Evolutionary conservation across 2,888 invertebrate species (phyloP), one percentile per base, ranked within the genome.

Genomic region (Drosophila borealis): DNA sequence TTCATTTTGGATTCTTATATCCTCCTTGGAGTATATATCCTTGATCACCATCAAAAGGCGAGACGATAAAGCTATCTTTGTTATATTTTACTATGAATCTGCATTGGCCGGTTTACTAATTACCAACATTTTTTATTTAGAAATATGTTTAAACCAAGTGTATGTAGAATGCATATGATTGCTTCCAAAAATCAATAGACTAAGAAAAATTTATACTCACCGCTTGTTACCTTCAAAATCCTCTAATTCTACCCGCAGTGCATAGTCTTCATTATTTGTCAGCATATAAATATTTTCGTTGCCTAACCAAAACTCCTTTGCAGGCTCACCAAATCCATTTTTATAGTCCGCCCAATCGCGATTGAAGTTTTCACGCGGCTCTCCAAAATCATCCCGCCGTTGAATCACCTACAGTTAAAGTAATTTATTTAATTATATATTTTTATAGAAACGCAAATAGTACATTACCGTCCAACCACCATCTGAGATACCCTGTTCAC

Each of bases 281-380:
- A 98, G 93, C 96, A 97, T 97, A 92, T 97, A 97, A 75, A 98
- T 97, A 89, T 98, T 98, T 92, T 98, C 97, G 90, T 98, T 98
- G 55, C 98, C 98, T 29, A 98, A 94, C 97, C 97, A 98, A 92
- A 98, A 97, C 92, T 98, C 97, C 90, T 96, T 96, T 77, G 95
- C 95, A 0, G 97, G 96, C 93, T 98, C 97, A 3, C 97, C 98
- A 90, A 98, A 98, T 1, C 98, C 98, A 90, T 97, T 97, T 91
- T 97, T 97, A 92, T 98, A 98, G 89, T 98, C 97, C 63, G 96
- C 95, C 97, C 98, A 98, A 92, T 97, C 97, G 2, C 97, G 94
- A 92, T 97, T 97, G 93, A 98, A 98, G 91, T 97, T 97, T 92
- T 97, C 97, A 0, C 97, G 94, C 0, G 97, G 96, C 21, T 97